Percentiles rank a stretch among this genome's conserved stretches.
Conservation (phyloP, 2,113 vertebrate species). For the Mesitornis unicolor region DNA sequence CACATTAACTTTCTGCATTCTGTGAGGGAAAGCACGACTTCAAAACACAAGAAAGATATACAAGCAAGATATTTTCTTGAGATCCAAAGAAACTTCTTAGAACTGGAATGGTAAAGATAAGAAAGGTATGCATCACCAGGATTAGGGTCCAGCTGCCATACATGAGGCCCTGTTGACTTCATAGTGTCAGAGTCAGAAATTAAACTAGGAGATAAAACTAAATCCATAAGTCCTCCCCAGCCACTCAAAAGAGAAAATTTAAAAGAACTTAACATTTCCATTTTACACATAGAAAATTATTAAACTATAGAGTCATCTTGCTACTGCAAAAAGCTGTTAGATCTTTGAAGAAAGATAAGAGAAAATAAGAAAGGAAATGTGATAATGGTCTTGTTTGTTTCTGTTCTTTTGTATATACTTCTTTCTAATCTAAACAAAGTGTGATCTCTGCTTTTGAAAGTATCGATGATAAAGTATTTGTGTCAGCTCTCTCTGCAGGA, state of each 20-base stretch:
- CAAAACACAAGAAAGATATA: neutral
- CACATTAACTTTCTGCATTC: neutral
- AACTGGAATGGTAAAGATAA: neutral
- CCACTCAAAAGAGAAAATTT: neutral
- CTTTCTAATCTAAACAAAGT: neutral
- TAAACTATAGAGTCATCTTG: neutral
- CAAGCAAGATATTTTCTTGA: neutral
- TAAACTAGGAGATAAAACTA: neutral
- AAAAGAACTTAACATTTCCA: neutral
- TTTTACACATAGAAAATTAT: neutral
- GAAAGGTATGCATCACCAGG: neutral
- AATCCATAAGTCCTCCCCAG: neutral
- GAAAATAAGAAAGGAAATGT: neutral
- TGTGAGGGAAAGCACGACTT: neutral
- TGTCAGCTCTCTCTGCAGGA: neutral
- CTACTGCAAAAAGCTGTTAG: neutral
- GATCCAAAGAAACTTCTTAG: neutral
- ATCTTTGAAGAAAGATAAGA: neutral
- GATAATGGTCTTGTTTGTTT: neutral
- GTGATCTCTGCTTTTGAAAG: neutral
- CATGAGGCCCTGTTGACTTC: neutral
- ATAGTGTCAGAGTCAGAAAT: neutral
- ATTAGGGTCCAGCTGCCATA: neutral
- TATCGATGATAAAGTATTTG: neutral
- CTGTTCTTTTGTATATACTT: neutral